Evolutionary conservation across 2,113 vertebrate genomes (phyloP), one percentile per base, ranked within the genome.

Genomic region (Scomber japonicus): DNA sequence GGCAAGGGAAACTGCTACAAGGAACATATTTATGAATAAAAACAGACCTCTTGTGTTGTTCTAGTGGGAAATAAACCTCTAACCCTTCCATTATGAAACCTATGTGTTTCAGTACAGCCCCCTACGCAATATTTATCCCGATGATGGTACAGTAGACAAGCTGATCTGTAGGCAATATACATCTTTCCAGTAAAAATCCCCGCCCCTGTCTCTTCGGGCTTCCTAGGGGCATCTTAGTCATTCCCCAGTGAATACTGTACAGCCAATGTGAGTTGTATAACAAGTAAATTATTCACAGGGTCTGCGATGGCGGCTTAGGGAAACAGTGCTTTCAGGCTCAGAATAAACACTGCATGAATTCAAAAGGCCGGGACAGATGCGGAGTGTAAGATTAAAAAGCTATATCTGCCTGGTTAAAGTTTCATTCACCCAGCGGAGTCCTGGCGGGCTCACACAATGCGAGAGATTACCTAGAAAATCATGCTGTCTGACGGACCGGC

Each of bases 211-310:
- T 84, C 16, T 49, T 44, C 30, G 12, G 53, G 62, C 71, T 75
- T 82, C 76, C 83, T 8, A 3, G 24, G 75, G 71, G 74, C 82
- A 74, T 77, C 75, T 10, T 35, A 7, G 78, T 65, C 59, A 63
- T 74, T 84, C 83, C 69, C 71, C 31, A 0, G 65, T 15, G 75
- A 81, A 77, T 53, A 67, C 44, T 30, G 15, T 31, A 82, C 46
- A 67, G 73, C 64, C 31, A 10, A 64, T 55, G 60, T 59, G 71
- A 78, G 75, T 71, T 89, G 84, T 87, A 90, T 78, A 87, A 85
- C 79, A 77, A 59, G 68, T 94, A 82, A 95, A 94, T 94, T 91
- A 95, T 94, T 94, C 87, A 95, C 72, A 71, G 60, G 19, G 62
- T 75, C 80, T 78, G 69, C n/a, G 9, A 76, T 80, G 85, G 59